A percentile compares a stretch with the other conserved stretches of the same genome.
These are phyloP conservation scores for Eupithecia vulgata DNA, from an alignment of 2,888 invertebrate genomes.

Conservation along the genomic window DNA sequence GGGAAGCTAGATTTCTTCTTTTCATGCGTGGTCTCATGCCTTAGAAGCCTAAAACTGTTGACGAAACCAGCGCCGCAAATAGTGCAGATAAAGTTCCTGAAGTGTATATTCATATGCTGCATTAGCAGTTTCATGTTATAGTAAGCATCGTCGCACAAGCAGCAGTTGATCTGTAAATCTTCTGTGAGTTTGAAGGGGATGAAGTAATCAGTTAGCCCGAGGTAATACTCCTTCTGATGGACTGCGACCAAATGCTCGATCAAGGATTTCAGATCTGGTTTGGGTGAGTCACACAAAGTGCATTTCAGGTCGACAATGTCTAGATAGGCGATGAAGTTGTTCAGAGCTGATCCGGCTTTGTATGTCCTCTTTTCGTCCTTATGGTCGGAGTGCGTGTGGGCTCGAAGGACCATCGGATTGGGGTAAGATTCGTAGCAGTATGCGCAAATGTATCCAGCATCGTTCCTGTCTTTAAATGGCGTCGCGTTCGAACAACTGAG, in stretches of 20 bases:
- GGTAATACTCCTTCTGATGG: conserved; percentile 72
- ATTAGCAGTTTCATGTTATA: conserved; percentile 76
- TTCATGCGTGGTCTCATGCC: conserved; percentile 73
- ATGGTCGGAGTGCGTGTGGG: conserved; percentile 70
- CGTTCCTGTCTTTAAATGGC: conserved; percentile 68
- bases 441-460: conserved; percentile 76
- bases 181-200: conserved; percentile 68
- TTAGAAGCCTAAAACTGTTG: conserved; percentile 66
- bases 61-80: conserved; percentile 78
- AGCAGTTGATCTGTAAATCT: conserved; percentile 71
- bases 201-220: conserved; percentile 71
- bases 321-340: conserved; percentile 73
- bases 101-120: conserved; percentile 79
- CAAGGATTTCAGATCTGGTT: conserved; percentile 61
- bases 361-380: conserved; percentile 70
- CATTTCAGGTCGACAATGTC: conserved; percentile 77
- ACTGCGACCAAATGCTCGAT: conserved; percentile 66
- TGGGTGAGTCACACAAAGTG: conserved; percentile 63
- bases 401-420: conserved; percentile 54
- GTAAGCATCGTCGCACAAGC: conserved; percentile 68
- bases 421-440: conserved; percentile 75
- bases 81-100: conserved; percentile 75
- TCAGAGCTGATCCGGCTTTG: conserved; percentile 70
- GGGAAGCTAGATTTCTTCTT: conserved; percentile 74
- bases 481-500: conserved; percentile 75